Evolutionary conservation across 2,113 vertebrate genomes (phyloP), one percentile per base, ranked within the genome.

Genomic region (Zosterops pallidus): DNA sequence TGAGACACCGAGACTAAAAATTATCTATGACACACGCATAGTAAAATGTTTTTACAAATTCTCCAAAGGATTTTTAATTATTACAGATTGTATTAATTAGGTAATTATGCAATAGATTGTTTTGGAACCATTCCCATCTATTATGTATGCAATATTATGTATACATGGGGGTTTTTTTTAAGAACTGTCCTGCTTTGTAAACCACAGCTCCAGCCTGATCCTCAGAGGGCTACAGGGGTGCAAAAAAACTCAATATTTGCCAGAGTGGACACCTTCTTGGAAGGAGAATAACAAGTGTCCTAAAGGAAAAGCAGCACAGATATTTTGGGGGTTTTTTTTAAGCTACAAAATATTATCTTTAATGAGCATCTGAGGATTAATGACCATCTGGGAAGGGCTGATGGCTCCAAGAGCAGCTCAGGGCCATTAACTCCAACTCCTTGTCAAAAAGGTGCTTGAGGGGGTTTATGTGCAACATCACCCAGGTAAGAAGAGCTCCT

Each of bases 1-100:
- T 91, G 94, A 97, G 95, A 92, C 95, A 65, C 18, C 0, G 71
- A 91, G 82, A 31, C 92, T 96, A 96, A 94, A 96, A 96, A 96
- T 95, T 92, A 90, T 91, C 97, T 71, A 46, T 28, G 2, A 80
- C 83, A 69, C 81, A 65, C 24, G 72, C 86, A 80, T 49, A 92
- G 86, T 57, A 82, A 95, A 96, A 84, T 77, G 88, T 82, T 95
- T 92, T 69, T 63, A 74, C 88, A 88, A 96, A 96, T 82, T 83
- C 97, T 97, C 96, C 90, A 83, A 97, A 97, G 95, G 93, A 97
- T 96, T 95, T 97, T 97, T 96, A 97, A 97, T 97, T 97, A 97
- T 97, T 97, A 96, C 95, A 94, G 95, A 96, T 96, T 94, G 90
- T 97, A 97, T 97, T 97, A 97, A 97, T 96, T 97, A 96, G 93